These are phyloP conservation scores for Pandemis heparana DNA, from an alignment of 2,888 invertebrate species.

Conservation along the genomic window DNA sequence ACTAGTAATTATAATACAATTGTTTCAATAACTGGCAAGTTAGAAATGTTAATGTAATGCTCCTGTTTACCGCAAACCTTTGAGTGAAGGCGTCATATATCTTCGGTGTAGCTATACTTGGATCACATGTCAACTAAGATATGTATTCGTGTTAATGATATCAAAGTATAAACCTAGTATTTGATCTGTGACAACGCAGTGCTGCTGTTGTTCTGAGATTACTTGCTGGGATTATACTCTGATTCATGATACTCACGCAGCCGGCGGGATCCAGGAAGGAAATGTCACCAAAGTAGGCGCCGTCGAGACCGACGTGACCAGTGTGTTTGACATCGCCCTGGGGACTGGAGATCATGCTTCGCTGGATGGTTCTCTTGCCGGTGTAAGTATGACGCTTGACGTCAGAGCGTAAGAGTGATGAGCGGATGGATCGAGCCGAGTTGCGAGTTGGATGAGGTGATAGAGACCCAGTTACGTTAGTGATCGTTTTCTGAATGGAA, in stretches of 20 bases:
- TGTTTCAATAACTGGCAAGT: no score
- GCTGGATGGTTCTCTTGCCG: slow-evolving; percentile 89
- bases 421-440: slow-evolving; percentile 66
- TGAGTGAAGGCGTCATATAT: background rate
- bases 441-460: slow-evolving; percentile 69
- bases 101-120: background rate
- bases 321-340: slow-evolving; percentile 99
- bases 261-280: slow-evolving; percentile 83
- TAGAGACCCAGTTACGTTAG: slow-evolving; percentile 58
- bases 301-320: slow-evolving; percentile 97
- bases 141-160: background rate
- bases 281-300: slow-evolving; percentile 98
- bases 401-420: slow-evolving; percentile 81
- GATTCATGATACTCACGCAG: slow-evolving; percentile 67
- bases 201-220: background rate
- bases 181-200: background rate
- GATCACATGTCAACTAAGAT: background rate
- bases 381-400: slow-evolving; percentile 80
- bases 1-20: no score
- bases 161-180: background rate
- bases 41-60: no score
- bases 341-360: slow-evolving; percentile 98
- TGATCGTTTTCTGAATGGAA: slow-evolving; percentile 51
- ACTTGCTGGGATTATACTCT: background rate
- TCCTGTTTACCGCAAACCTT: background rate